Evolutionary conservation across 1,140 invertebrate species (phyloP), one percentile per base, ranked within the genome.

Genomic region (Drosophila setifemur): DNA sequence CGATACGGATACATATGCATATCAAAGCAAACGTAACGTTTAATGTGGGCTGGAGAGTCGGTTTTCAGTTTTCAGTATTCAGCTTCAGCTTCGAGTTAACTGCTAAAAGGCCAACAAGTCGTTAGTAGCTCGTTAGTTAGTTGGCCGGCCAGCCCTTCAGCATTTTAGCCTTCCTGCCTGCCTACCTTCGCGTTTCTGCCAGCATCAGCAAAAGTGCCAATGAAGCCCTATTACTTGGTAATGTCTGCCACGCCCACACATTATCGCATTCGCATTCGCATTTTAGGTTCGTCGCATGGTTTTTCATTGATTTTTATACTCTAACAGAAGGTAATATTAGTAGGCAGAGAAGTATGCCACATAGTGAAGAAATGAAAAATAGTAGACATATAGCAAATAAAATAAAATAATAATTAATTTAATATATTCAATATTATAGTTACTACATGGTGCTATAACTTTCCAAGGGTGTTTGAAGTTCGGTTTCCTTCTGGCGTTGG

Each of bases 181-280:
- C 16, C 18, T 53, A 8, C 21, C 28, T 31, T 18, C 19, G 19
- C 12, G 35, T 9, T 57, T 58, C 9, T 9, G 31, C 26, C 67
- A 70, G 63, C 66, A 68, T 70, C 64, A 35, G 67, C 67, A 70
- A 61, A 72, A 72, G 68, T 71, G 54, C 48, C 47, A 63, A 72
- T 49, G 60, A 81, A 85, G 79, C 79, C 79, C 74, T 85, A 85
- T 85, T 86, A 85, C 79, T 64, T 79, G 68, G 70, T 26, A 58
- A 69, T 40, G 14, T 9, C 19, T 23, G 48, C 49, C 71, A 52
- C 68, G 37, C 68, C 67, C 45, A 67, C 60, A 12, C 40, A 45
- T 21, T 9, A 3, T 3, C 8, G 19, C 19, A n/a, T n/a, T n/a
- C n/a, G n/a, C n/a, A n/a, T n/a, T n/a, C n/a, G 14, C 52, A 31